A percentile compares a stretch with the other conserved stretches of the same genome.
Conservation (phyloP, 2,113 vertebrate species). For the Actenoides hombroni region DNA sequence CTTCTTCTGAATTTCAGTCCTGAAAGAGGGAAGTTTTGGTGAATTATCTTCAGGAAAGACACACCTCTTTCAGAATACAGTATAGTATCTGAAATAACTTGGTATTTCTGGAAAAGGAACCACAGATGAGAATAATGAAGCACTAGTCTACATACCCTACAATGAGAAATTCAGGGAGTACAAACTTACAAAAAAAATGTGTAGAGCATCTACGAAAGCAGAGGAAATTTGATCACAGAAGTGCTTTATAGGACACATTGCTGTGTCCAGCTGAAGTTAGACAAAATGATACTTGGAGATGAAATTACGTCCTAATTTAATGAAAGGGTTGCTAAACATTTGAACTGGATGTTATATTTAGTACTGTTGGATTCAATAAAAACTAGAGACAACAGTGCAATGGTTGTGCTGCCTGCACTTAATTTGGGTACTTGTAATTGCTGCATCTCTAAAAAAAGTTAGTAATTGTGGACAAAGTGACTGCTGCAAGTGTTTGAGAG, state of each 20-base stretch:
- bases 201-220: background rate
- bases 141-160: background rate
- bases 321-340: background rate
- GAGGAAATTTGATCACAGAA: background rate
- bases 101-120: background rate
- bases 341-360: background rate
- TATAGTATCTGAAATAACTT: background rate
- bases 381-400: background rate
- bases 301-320: background rate
- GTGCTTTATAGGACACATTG: background rate
- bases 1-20: background rate
- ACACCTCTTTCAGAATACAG: background rate
- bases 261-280: background rate
- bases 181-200: background rate
- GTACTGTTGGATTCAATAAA: background rate
- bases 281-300: background rate
- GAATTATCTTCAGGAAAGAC: background rate
- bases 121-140: background rate
- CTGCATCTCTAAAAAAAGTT: background rate
- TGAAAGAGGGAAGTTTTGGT: background rate
- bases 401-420: background rate
- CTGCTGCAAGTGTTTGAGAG: background rate
- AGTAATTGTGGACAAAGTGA: background rate
- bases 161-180: background rate
- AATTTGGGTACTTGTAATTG: background rate